A percentile compares a stretch with the other conserved stretches of the same genome.
Evolutionary conservation across 35 echinoderm and acorn worm species (phyloP).

Genomic region (Ptychodera flava): DNA sequence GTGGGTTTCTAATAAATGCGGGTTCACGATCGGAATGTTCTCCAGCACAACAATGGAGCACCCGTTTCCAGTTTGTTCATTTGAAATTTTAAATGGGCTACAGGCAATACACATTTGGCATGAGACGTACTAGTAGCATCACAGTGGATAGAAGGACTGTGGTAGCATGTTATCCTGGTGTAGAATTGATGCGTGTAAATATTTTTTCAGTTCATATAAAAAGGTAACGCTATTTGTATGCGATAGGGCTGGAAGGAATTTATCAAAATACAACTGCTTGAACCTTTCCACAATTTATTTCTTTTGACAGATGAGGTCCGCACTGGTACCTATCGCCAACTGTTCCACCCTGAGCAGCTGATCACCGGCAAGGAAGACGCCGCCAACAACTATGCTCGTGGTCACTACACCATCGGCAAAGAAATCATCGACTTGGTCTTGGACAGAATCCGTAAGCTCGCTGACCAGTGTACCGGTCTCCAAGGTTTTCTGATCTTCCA

Average conservation of each 20-base stretch:
- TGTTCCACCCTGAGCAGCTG: slow-evolving; percentile 44
- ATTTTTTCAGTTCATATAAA: background rate
- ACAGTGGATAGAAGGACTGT: background rate
- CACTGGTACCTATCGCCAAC: slow-evolving; percentile 35
- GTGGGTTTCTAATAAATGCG: no score
- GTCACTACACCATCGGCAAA: slow-evolving; percentile 42
- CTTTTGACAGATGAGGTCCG: slow-evolving; percentile 30
- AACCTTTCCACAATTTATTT: background rate
- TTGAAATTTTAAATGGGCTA: no score
- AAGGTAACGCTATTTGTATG: no score
- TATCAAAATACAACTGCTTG: no score
- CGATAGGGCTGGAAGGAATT: no score
- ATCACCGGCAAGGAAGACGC: slow-evolving; percentile 52
- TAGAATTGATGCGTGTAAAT: background rate
- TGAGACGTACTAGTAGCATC: background rate
- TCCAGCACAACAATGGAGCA: no score
- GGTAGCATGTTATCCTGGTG: background rate
- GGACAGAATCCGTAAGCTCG: slow-evolving; percentile 40
- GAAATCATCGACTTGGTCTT: slow-evolving; percentile 32
- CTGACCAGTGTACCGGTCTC: slow-evolving; percentile 86
- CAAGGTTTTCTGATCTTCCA: slow-evolving; percentile 93
- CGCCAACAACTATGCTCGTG: slow-evolving; percentile 46
- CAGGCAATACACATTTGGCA: no score
- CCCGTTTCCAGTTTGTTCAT: no score
- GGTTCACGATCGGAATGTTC: no score